phyloP scores from a whole-genome alignment of 2,113 vertebrate species.

The Uria lomvia region DNA sequence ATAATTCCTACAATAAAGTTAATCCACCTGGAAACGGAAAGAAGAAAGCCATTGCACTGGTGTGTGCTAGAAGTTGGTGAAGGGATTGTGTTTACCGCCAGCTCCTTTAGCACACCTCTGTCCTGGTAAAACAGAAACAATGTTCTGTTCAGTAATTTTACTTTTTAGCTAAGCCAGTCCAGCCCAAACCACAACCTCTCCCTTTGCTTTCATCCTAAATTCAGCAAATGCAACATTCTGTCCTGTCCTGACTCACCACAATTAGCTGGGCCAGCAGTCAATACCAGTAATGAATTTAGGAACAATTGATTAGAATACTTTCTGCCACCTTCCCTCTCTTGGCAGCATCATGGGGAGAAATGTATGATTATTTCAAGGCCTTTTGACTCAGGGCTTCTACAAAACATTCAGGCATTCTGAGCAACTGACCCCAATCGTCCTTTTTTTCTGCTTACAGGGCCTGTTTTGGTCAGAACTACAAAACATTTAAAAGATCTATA shows the following conservation, averaged over 20 bases:
- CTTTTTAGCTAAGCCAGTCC: neutral
- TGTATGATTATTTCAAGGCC: neutral
- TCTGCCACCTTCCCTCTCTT: neutral
- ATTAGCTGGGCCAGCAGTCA: neutral
- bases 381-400: neutral
- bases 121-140: neutral
- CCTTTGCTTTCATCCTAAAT: neutral
- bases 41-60: neutral
- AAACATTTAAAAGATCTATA: constrained; percentile 2
- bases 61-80: neutral
- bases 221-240: neutral
- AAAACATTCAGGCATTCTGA: neutral
- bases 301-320: neutral
- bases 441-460: neutral
- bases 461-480: neutral
- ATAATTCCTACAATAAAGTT: neutral
- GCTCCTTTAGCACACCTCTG: neutral
- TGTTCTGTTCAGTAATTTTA: neutral
- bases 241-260: neutral
- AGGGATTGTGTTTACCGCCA: neutral
- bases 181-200: neutral
- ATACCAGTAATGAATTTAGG: neutral
- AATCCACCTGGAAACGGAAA: neutral
- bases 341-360: neutral
- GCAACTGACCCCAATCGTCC: rapidly evolving